A percentile compares a stretch with the other conserved stretches of the same genome.
Evolutionary conservation across 1,140 invertebrate genomes (phyloP).

Genomic region (Rhyzopertha dominica): DNA sequence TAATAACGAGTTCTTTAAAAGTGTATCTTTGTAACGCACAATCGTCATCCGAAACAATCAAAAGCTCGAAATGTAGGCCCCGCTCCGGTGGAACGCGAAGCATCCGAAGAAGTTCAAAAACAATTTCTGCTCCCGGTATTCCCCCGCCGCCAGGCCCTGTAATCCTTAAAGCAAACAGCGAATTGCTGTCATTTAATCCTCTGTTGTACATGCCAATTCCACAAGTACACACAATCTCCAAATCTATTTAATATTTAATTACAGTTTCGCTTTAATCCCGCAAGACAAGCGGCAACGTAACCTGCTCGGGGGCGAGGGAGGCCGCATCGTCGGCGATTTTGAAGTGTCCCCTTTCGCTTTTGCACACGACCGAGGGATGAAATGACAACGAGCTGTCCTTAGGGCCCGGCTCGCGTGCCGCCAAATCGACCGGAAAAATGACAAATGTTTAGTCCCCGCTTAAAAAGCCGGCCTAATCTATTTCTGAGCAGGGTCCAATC

Average conservation of each 20-base stretch:
- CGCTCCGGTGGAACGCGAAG: no score
- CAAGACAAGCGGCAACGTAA: conserved; percentile 11
- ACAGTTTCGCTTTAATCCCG: conserved; percentile 25
- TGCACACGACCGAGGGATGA: no score
- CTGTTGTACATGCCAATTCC: conserved; percentile 26
- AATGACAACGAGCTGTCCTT: conserved; percentile 8
- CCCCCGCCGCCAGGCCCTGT: no score
- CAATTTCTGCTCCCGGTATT: no score
- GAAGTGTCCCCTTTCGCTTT: conserved; percentile 23
- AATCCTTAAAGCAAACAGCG: no score
- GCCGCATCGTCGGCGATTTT: conserved; percentile 18
- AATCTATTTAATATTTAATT: conserved; percentile 33
- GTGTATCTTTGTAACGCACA: no score
- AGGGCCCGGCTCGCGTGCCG: conserved; percentile 10
- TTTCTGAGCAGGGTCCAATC: no score
- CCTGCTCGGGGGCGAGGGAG: neutral
- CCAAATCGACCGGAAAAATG: conserved; percentile 16
- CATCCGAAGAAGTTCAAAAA: no score
- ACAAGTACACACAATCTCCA: conserved; percentile 22
- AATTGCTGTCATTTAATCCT: no score
- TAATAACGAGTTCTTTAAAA: no score
- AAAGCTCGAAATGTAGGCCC: no score
- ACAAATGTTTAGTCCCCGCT: conserved; percentile 17
- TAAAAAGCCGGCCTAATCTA: neutral
- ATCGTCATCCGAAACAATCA: no score